Evolutionary conservation across 2,113 vertebrate species (phyloP).

Genomic region (Hylia prasina): DNA sequence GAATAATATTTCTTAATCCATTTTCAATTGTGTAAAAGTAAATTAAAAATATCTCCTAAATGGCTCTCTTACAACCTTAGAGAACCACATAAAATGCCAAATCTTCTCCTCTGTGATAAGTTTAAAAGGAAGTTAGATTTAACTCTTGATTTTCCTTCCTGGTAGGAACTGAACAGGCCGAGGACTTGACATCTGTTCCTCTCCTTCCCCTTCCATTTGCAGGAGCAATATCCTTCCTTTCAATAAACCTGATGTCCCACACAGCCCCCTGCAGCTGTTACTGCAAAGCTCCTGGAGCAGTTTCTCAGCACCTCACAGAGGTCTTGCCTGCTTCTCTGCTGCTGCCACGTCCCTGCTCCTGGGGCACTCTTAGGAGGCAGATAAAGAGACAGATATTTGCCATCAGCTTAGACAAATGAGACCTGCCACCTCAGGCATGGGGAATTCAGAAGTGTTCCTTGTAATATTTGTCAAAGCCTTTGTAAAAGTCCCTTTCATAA

Average conservation of each 20-base stretch:
- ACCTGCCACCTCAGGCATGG: not conserved
- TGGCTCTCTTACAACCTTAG: not conserved
- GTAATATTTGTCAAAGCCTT: not conserved
- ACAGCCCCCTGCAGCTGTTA: not conserved
- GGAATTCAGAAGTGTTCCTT: not conserved
- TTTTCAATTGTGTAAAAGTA: not conserved
- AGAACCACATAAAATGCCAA: not conserved
- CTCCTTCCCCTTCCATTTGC: not conserved
- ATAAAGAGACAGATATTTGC: not conserved
- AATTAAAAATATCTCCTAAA: not conserved
- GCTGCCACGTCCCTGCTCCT: not conserved
- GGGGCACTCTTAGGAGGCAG: not conserved
- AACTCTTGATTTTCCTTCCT: not conserved
- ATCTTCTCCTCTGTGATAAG: not conserved
- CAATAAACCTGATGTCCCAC: not conserved
- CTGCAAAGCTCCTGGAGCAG: not conserved
- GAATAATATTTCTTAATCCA: not conserved
- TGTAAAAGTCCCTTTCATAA: not conserved
- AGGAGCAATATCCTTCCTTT: not conserved
- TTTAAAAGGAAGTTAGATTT: not conserved
- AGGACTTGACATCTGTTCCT: not conserved
- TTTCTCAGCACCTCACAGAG: not conserved
- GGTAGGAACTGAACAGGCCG: not conserved
- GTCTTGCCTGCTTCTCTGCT: not conserved
- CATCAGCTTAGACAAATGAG: not conserved